Evolutionary conservation across 2,888 invertebrate genomes (phyloP), one percentile per base, ranked within the genome.

Genomic region (Noctua pronuba): DNA sequence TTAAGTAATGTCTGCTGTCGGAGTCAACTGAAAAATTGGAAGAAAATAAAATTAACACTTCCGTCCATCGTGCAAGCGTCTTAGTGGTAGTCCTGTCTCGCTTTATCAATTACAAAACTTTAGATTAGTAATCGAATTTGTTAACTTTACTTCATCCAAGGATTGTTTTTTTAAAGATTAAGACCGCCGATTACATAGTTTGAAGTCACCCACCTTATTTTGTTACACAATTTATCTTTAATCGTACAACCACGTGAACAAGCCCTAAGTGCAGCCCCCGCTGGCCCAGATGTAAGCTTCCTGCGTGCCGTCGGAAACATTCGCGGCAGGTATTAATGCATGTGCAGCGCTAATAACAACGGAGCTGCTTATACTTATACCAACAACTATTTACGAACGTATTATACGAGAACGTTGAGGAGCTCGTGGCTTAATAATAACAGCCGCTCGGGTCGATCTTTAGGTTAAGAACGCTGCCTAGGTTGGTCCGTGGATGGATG

Each of bases 241-340:
- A 24, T 21, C 74, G 1, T 44, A 24, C 4, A 6, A 6, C 31
- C 18, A 24, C 7, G 75, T 80, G 41, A 16, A 28, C 31, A 16
- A 35, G 24, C 38, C 83, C 73, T 85, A 67, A 73, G 66, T 31
- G 13, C 58, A 83, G 80, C 73, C 69, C 64, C 72, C 68, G 86
- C 85, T 85, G 86, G 77, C 88, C 81, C 89, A 88, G 87, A 87
- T 86, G 86, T 73, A 21, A 75, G 86, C 82, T 88, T 88, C 88
- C 89, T 88, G 88, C 82, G 73, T 60, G 82, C 80, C 73, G 80
- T 70, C 87, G 87, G 88, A 87, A 88, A 81, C 85, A 81, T 83
- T 73, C 79, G 28, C 85, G 81, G 81, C 87, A 85, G 88, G 85
- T 86, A 87, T 84, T 87, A 89, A 87, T 87, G 84, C 86, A 69